Base-by-base conservation (phyloP, 2,888 invertebrate genomes). In the Alentia gelatinosa region DNA sequence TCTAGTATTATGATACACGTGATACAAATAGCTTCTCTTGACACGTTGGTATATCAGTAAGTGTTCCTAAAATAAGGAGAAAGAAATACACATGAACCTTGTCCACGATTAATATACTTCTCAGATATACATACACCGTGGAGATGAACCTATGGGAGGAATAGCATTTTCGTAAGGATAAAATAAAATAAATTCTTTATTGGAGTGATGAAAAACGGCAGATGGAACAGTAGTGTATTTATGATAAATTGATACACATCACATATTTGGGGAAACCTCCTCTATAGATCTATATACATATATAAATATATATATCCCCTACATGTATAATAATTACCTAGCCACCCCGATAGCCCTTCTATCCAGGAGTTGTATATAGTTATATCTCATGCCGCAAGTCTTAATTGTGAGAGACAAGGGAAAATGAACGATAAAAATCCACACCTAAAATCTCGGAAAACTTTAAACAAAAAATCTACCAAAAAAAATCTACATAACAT, bases 281-380 rank as follows among this genome's bases (percentile, higher is more conserved):
- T 35, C 39, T 79, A 39, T 79, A 79, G 35, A 79, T 39, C 4
- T 79, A 79, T 23, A 79, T 79, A 79, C 79, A 79, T 79, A n/a
- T 39, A 79, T 79, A 79, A 37, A 79, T 19, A 79, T 79, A n/a
- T n/a, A 79, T 79, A 79, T 23, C 79, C 37, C 79, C 79, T 79
- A 79, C 79, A 39, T 79, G 79, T 79, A 79, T 79, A 39, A 79
- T 79, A 79, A 35, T 79, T 79, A 79, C 79, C 39, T 79, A 79
- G 79, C 35, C 79, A 39, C 79, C 37, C n/a, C 39, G 79, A 39
- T 79, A 79, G 79, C 37, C 79, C 79, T 79, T 79, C 79, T 79
- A 39, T 79, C 39, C 79, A 37, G 79, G 39, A 79, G 79, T 79
- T 79, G 79, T 79, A 79, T 35, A 79, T 79, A 79, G 79, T 79